These are phyloP conservation scores for Mirounga angustirostris DNA, from an alignment of 2,113 vertebrate species.

Conservation along the genomic window DNA sequence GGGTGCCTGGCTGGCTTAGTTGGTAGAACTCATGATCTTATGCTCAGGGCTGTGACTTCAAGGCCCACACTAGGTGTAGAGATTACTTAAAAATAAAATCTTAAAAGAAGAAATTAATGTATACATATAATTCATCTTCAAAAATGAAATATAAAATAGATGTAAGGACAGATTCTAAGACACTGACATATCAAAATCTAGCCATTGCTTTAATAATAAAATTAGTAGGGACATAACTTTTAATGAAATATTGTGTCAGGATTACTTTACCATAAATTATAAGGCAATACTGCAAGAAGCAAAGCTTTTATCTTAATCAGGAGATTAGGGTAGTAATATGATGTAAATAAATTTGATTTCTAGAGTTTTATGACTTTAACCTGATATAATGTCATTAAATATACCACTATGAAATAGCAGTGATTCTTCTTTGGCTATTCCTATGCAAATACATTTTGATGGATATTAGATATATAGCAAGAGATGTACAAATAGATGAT, in stretches of 20 bases:
- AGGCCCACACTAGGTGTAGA: neutral
- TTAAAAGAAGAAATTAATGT: neutral
- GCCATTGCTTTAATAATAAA: neutral
- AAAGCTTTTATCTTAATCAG: neutral
- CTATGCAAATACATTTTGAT: neutral
- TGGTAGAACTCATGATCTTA: neutral
- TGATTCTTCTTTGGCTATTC: neutral
- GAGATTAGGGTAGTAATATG: neutral
- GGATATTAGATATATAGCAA: neutral
- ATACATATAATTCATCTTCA: neutral
- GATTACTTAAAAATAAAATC: neutral
- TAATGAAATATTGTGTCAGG: neutral
- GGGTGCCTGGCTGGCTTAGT: neutral
- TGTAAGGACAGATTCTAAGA: neutral
- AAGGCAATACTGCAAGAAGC: neutral
- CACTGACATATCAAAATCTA: neutral
- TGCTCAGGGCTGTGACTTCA: neutral
- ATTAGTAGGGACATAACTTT: neutral
- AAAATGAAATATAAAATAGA: neutral
- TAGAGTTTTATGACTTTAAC: neutral
- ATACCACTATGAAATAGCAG: neutral
- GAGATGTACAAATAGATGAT: neutral
- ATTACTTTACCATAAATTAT: constrained; percentile 2
- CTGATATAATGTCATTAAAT: neutral
- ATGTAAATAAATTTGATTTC: neutral